Evolutionary conservation across 2,797 vertebrate species (phyloP).

Genomic region (Mormyrops attenuatus): DNA sequence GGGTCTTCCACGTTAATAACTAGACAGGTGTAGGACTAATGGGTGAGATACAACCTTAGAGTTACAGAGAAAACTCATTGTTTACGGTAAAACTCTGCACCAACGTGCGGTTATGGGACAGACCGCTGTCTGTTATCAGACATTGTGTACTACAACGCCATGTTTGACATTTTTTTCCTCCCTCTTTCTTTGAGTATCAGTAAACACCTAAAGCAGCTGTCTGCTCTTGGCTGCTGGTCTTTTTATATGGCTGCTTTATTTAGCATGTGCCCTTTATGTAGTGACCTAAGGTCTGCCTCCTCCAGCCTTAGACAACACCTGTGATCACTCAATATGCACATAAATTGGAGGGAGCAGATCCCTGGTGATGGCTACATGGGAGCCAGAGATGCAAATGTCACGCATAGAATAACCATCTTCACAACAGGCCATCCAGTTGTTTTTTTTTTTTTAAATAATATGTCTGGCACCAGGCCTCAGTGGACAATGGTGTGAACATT

Average conservation of each 20-base stretch:
- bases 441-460: slow-evolving; percentile 16
- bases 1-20: neutral
- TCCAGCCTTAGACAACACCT: slow-evolving; percentile 59
- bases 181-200: slow-evolving; percentile 45
- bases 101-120: neutral
- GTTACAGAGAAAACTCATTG: neutral
- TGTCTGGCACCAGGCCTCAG: slow-evolving; percentile 4
- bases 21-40: neutral
- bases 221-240: slow-evolving; percentile 33
- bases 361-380: slow-evolving; percentile 53
- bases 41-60: neutral
- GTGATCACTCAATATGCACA: slow-evolving; percentile 72
- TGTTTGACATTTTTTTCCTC: slow-evolving; percentile 24
- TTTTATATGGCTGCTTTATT: slow-evolving; percentile 48
- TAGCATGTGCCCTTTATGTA: slow-evolving; percentile 63
- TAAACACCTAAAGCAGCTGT: slow-evolving; percentile 50
- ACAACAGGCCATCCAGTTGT: slow-evolving; percentile 39
- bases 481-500: slow-evolving; percentile 22
- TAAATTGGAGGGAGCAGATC: slow-evolving; percentile 56
- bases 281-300: slow-evolving; percentile 56
- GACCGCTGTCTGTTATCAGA: neutral
- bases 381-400: slow-evolving; percentile 66
- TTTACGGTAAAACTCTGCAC: neutral
- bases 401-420: slow-evolving; percentile 29
- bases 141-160: slow-evolving; percentile 25